These are phyloP conservation scores for Alloplasta piceator DNA, from an alignment of 2,888 invertebrate genomes.

Conservation along the genomic window DNA sequence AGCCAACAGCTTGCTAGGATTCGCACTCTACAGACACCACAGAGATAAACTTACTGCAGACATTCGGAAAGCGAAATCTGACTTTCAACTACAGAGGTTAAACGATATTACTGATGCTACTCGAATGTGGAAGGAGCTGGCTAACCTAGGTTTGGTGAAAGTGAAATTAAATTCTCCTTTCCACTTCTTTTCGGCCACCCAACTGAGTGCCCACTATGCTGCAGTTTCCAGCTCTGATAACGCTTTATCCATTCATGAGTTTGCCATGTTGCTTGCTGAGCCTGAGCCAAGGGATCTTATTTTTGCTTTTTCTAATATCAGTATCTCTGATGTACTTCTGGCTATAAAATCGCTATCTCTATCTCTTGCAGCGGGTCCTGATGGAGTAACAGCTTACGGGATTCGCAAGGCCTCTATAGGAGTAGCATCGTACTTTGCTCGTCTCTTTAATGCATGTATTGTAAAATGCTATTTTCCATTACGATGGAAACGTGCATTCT, in stretches of 20 bases:
- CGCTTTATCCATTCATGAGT: too few species aligned
- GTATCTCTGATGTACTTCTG: not conserved
- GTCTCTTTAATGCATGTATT: not conserved
- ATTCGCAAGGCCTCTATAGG: not conserved
- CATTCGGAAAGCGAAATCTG: not conserved
- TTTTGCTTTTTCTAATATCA: not conserved
- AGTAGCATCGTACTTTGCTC: not conserved
- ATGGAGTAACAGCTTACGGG: not conserved
- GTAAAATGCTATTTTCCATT: not conserved
- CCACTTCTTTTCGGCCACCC: too few species aligned
- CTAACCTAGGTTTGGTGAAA: not conserved
- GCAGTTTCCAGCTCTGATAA: too few species aligned
- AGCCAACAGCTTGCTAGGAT: not conserved
- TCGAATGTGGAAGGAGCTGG: too few species aligned
- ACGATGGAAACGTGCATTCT: not conserved
- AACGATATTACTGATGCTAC: too few species aligned
- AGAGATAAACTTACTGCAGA: not conserved
- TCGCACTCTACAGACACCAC: too few species aligned
- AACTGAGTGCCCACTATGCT: too few species aligned
- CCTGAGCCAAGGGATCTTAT: too few species aligned
- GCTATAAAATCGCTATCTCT: not conserved
- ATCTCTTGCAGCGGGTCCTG: not conserved
- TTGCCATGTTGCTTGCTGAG: too few species aligned
- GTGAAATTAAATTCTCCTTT: too few species aligned
- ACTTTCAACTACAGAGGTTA: not conserved